phyloP scores from a whole-genome alignment of 1,140 invertebrate species.

The Aphelinus certus region DNA sequence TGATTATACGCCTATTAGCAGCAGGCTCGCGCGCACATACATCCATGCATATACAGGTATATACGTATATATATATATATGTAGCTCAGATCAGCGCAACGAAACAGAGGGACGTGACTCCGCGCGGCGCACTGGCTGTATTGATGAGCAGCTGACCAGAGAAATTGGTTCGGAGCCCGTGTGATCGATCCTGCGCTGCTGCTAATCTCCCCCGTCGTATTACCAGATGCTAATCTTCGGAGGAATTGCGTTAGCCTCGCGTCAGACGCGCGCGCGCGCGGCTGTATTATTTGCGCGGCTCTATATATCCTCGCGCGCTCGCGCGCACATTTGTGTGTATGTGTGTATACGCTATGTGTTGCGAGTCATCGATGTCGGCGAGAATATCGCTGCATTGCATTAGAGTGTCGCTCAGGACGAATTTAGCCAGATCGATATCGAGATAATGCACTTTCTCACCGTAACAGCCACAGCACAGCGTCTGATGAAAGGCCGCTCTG shows the following conservation, averaged over 20 bases:
- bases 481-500: background rate
- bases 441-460: conserved; percentile 25
- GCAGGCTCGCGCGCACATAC: conserved; percentile 51
- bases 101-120: background rate
- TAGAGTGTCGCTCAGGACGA: background rate
- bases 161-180: conserved; percentile 57
- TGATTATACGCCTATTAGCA: conserved; percentile 66
- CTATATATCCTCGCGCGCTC: background rate
- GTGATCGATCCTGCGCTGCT: conserved; percentile 60
- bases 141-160: conserved; percentile 62
- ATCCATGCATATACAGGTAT: conserved; percentile 28
- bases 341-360: background rate
- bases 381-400: background rate
- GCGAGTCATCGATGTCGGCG: background rate
- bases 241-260: conserved; percentile 38
- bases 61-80: conserved; percentile 13
- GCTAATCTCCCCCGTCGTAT: conserved; percentile 56
- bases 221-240: conserved; percentile 58
- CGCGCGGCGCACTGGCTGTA: conserved; percentile 49
- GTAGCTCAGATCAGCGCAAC: background rate
- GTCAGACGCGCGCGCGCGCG: background rate
- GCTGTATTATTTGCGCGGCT: background rate
- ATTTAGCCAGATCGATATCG: conserved; percentile 1
- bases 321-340: background rate
- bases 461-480: background rate